Percentiles rank a stretch among this genome's conserved stretches.
Conservation (phyloP, 2,888 invertebrate species). For the Plebejus melissa region DNA sequence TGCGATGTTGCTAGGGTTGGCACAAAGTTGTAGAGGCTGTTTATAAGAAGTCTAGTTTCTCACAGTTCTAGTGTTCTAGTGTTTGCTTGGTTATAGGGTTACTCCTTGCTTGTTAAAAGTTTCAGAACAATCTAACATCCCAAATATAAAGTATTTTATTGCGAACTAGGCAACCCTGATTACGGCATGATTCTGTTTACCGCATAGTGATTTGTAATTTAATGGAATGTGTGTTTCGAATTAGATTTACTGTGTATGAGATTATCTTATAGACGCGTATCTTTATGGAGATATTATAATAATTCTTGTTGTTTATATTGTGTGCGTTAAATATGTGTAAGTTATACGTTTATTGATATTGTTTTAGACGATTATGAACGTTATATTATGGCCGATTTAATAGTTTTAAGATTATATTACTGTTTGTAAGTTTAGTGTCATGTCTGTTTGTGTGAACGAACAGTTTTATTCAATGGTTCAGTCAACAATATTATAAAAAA, state of each 20-base stretch:
- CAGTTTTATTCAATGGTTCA: conserved; percentile 52
- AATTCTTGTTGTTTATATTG: not conserved
- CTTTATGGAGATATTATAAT: not conserved
- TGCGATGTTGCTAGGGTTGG: conserved; percentile 42
- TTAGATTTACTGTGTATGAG: conserved; percentile 17
- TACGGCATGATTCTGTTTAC: conserved; percentile 19
- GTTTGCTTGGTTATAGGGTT: not conserved
- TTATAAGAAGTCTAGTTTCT: not conserved
- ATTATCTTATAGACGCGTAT: conserved; percentile 7
- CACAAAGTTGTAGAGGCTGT: not conserved
- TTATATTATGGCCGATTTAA: not conserved
- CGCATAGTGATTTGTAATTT: conserved; percentile 58
- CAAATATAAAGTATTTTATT: not conserved
- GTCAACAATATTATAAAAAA: conserved; percentile 58
- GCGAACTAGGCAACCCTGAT: not conserved
- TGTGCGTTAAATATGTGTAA: not conserved
- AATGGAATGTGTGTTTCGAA: conserved; percentile 52
- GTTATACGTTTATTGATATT: not conserved
- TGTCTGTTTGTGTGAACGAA: conserved; percentile 30
- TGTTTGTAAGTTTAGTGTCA: not conserved
- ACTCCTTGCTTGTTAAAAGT: not conserved
- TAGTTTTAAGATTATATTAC: too few relatives aligned
- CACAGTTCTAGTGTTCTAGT: not conserved
- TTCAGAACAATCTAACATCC: not conserved
- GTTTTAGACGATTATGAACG: not conserved